Conservation (phyloP, 2,113 vertebrate species). For the Pterophyllum scalare region DNA sequence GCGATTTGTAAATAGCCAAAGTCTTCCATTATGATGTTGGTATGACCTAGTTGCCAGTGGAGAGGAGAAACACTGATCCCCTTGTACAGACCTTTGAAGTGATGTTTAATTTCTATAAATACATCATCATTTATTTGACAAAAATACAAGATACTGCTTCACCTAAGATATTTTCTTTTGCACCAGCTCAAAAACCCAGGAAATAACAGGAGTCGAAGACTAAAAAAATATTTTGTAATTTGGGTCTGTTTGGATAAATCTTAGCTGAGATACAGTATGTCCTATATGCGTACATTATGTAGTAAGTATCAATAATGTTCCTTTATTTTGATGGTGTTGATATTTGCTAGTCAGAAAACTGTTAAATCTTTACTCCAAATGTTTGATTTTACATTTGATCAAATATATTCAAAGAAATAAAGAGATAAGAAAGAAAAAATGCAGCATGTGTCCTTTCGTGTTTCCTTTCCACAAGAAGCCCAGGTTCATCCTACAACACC, state of each 20-base stretch:
- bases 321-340: conserved; percentile 98
- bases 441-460: conserved; percentile 82
- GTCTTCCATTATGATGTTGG: conserved; percentile 74
- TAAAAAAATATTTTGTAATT: conserved; percentile 92
- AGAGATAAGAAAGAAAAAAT: conserved; percentile 96
- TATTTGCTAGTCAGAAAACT: conserved; percentile 98
- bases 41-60: conserved; percentile 46
- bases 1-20: conserved; percentile 71
- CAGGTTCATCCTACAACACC: neutral
- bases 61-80: conserved; percentile 46
- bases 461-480: neutral
- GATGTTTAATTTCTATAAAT: conserved; percentile 48
- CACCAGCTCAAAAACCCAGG: conserved; percentile 74
- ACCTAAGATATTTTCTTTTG: conserved; percentile 64
- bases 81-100: conserved; percentile 64
- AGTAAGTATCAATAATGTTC: conserved; percentile 93
- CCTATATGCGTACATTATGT: conserved; percentile 85
- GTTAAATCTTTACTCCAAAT: conserved; percentile 97
- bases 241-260: conserved; percentile 94
- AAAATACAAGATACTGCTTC: conserved; percentile 59
- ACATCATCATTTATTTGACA: conserved; percentile 64
- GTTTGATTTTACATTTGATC: conserved; percentile 97
- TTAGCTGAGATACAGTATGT: conserved; percentile 85
- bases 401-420: conserved; percentile 93
- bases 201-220: conserved; percentile 87